Conservation (phyloP, 2,113 vertebrate genomes). For the Microcebus griseorufus region DNA sequence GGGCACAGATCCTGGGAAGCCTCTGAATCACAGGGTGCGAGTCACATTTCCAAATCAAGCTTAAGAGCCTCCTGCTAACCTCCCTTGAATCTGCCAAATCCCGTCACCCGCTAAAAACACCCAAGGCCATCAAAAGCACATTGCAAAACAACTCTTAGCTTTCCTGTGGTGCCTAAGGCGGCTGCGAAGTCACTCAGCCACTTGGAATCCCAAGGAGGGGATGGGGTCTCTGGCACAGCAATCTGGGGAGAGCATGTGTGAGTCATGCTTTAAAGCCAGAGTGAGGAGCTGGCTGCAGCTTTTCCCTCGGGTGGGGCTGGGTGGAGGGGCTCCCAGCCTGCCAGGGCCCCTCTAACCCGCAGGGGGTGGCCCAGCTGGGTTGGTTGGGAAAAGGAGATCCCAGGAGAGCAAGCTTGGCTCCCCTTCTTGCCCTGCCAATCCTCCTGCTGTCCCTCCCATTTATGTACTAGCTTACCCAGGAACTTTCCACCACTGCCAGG, state of each 20-base stretch:
- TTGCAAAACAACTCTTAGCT: conserved; percentile 1
- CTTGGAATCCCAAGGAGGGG: neutral
- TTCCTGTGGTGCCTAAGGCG: conserved; percentile 24
- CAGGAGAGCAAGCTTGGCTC: neutral
- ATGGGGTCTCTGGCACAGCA: conserved; percentile 29
- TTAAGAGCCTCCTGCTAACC: neutral
- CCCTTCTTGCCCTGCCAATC: neutral
- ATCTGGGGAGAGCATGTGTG: neutral
- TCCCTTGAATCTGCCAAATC: neutral
- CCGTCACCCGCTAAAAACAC: neutral
- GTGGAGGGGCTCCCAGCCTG: neutral
- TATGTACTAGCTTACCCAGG: neutral
- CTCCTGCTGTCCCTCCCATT: neutral
- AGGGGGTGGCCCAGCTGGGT: neutral
- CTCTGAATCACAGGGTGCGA: conserved; percentile 40
- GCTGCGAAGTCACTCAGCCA: neutral
- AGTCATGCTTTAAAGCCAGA: conserved; percentile 59
- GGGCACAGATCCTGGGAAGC: neutral
- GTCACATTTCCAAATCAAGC: conserved; percentile 44
- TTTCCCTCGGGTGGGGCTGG: conserved; percentile 34
- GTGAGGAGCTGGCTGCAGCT: conserved; percentile 44
- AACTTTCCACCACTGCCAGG: conserved; percentile 37
- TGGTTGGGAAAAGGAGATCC: neutral
- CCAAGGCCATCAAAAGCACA: conserved; percentile 20
- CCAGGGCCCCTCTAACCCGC: neutral